phyloP scores from a whole-genome alignment of 2,888 invertebrate genomes.

The Spodoptera littoralis region DNA sequence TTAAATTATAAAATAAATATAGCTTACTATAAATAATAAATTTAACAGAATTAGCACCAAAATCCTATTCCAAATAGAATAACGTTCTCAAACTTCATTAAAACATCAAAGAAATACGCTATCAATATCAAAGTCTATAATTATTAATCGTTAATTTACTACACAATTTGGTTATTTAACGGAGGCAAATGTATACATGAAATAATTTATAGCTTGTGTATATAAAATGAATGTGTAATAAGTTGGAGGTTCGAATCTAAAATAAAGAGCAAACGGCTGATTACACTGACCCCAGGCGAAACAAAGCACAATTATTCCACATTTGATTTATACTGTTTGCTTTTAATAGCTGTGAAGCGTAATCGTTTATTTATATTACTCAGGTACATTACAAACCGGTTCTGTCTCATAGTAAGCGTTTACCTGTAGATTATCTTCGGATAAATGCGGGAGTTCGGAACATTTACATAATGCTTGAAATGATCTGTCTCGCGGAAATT shows the following conservation, averaged over 20 bases:
- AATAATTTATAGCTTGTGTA: slow-evolving; percentile 51
- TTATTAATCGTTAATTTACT: slow-evolving; percentile 57
- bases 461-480: slow-evolving; percentile 49
- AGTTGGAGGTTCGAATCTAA: slow-evolving; percentile 65
- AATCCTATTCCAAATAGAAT: slow-evolving; percentile 40
- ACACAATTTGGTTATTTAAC: slow-evolving; percentile 54
- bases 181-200: slow-evolving; percentile 53
- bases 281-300: slow-evolving; percentile 84
- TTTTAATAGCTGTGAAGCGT: slow-evolving; percentile 76
- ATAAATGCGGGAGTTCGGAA: slow-evolving; percentile 36
- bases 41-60: slow-evolving; percentile 37
- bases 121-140: slow-evolving; percentile 52
- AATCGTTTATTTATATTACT: slow-evolving; percentile 75
- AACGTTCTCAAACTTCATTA: slow-evolving; percentile 50
- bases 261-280: slow-evolving; percentile 77
- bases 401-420: slow-evolving; percentile 36
- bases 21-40: slow-evolving; percentile 27
- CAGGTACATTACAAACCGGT: slow-evolving; percentile 60
- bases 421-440: slow-evolving; percentile 39
- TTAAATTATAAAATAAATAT: slow-evolving; percentile 12
- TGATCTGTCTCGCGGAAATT: slow-evolving; percentile 44
- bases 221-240: slow-evolving; percentile 64
- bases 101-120: slow-evolving; percentile 53
- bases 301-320: slow-evolving; percentile 83
- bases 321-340: slow-evolving; percentile 83